These are phyloP conservation scores for Ptilorrhoa leucosticta DNA, from an alignment of 2,113 vertebrate genomes.

Conservation along the genomic window DNA sequence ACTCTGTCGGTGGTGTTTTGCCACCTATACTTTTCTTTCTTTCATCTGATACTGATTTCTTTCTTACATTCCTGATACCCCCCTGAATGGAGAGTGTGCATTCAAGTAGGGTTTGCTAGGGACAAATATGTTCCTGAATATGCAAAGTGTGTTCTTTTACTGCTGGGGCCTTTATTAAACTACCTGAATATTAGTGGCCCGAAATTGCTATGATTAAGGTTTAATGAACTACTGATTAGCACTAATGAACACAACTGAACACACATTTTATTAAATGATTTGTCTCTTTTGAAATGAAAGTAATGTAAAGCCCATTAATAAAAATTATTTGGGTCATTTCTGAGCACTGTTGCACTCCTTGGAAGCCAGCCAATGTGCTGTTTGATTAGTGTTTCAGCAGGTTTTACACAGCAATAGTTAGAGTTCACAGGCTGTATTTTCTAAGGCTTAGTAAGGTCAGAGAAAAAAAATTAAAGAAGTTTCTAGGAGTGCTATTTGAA, in stretches of 20 bases:
- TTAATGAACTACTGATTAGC: conserved; percentile 66
- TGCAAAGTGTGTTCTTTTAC: conserved; percentile 17
- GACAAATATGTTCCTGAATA: conserved; percentile 1
- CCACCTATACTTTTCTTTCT: background rate
- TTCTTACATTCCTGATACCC: background rate
- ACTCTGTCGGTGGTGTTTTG: background rate
- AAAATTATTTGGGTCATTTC: conserved; percentile 67
- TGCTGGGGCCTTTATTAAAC: conserved; percentile 50
- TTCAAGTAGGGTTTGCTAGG: background rate
- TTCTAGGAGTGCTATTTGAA: background rate
- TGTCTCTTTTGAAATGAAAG: conserved; percentile 65
- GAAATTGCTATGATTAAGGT: conserved; percentile 56
- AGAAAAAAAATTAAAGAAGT: background rate
- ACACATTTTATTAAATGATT: conserved; percentile 64
- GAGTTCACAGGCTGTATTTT: background rate
- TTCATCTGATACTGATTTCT: background rate
- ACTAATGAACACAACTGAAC: conserved; percentile 64
- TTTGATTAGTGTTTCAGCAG: background rate
- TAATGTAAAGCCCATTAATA: conserved; percentile 66
- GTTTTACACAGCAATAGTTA: background rate
- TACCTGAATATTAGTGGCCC: conserved; percentile 49
- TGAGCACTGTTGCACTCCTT: conserved; percentile 38
- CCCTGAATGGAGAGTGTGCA: background rate
- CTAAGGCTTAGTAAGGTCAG: background rate
- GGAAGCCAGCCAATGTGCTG: background rate